Base-by-base conservation (phyloP, 2,113 vertebrate species). In the Eurystomus gularis region DNA sequence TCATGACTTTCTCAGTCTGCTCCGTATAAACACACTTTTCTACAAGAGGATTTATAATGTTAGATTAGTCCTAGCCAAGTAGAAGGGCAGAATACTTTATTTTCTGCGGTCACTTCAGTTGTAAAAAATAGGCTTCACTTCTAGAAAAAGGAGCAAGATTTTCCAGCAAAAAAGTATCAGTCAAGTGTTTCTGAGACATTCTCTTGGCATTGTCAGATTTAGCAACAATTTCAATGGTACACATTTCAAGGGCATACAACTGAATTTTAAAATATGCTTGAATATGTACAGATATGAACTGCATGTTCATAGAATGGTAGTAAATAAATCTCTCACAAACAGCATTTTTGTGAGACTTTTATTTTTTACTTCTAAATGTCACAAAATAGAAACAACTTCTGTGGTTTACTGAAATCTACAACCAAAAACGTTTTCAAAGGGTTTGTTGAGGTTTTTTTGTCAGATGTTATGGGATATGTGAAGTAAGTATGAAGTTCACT, bases 381-480 rank as follows among this genome's bases (percentile, higher is more conserved):
- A 69, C 9, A 46, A 26, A 51, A 60, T 24, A 49, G 12, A 18
- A 66, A 46, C 3, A 77, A 11, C 8, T 51, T 79, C 42, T 40
- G 28, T 26, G 9, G 15, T 57, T 95, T 66, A 49, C 20, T 49
- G 37, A 31, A 49, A 78, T 33, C 3, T 57, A 21, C 9, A 73
- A 35, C 42, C 57, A 39, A 71, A 94, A 79, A 42, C n/a, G 11
- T 23, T 69, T 82, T 77, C 17, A 55, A 46, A 55, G 9, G 3
- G 3, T 28, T 62, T 35, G 19, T 33, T 26, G 15, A 1, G 2
- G 0, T 9, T 3, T n/a, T 40, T 24, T 48, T 3, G 40, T 55
- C 9, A 77, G 35, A 69, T 65, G 88, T 77, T 54, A 68, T 14
- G 26, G 10, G 5, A 8, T 57, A 46, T 16, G 9, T 81, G 14